Conservation (phyloP, 2,888 invertebrate species). For the Steinernema hermaphroditum region DNA sequence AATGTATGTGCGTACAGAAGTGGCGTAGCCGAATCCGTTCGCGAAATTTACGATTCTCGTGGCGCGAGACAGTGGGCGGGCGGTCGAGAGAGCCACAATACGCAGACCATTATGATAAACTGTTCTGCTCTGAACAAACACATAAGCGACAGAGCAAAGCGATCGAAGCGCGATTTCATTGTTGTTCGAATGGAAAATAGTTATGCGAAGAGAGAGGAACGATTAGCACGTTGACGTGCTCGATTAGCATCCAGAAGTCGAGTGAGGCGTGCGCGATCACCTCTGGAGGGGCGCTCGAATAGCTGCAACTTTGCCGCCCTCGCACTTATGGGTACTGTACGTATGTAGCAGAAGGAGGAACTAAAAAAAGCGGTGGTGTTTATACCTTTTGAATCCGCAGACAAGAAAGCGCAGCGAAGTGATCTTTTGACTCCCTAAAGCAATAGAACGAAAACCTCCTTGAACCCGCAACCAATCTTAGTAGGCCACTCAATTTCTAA, state of each 20-base stretch:
- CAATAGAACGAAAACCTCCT: no score
- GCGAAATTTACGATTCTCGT: slow-evolving; percentile 27
- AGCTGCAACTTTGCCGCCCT: no score
- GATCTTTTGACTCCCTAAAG: no score
- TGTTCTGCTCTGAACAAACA: slow-evolving; percentile 30
- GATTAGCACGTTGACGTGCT: slow-evolving; percentile 12
- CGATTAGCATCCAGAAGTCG: not conserved
- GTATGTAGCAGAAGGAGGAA: no score
- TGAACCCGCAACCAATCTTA: no score
- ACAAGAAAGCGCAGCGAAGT: no score
- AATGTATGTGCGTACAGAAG: slow-evolving; percentile 4
- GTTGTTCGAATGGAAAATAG: slow-evolving; percentile 28
- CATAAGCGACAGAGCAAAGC: slow-evolving; percentile 31
- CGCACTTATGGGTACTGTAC: no score
- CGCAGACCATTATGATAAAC: slow-evolving; percentile 31
- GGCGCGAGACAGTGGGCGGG: slow-evolving; percentile 26
- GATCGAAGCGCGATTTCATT: slow-evolving; percentile 28
- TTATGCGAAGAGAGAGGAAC: slow-evolving; percentile 19
- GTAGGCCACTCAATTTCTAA: no score
- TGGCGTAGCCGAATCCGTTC: slow-evolving; percentile 22
- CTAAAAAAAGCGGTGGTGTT: no score
- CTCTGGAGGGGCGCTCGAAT: no score
- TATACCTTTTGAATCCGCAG: no score
- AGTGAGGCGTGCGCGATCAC: no score
- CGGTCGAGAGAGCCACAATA: slow-evolving; percentile 17